Evolutionary conservation across 2,797 vertebrate genomes (phyloP), one percentile per base, ranked within the genome.

Genomic region (Peromyscus nudipes): DNA sequence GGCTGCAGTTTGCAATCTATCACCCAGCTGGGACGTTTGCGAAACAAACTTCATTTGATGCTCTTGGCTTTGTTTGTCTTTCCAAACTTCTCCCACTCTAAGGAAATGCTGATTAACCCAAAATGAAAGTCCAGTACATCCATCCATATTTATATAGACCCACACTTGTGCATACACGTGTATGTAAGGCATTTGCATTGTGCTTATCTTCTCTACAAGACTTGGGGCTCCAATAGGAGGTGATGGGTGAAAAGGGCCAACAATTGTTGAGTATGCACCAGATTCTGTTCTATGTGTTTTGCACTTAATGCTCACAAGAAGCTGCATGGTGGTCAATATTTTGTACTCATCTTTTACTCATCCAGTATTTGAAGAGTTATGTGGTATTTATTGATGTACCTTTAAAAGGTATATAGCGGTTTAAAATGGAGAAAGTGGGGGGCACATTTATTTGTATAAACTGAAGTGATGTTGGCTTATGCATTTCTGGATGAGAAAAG

Each of bases 401-500:
- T 67, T 31, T 52, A 90, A 0, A 62, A 25, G 25, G 16, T 49
- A 62, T 76, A 25, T 29, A 71, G 69, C 40, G 23, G 17, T 40
- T 79, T 92, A 94, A 23, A 82, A 89, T 37, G 60, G 43, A 85
- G 31, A 52, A 67, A 14, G 64, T 9, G 16, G 31, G 83, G 31
- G 11, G 13, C 12, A 25, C 31, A 69, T 69, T 69, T n/a, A n/a
- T 52, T 27, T 85, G 99, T 99, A 79, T 99, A 99, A 10, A 99
- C 99, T 1, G 99, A 99, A 97, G 99, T 99, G 57, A 99, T 99
- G 99, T 98, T 99, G 98, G 99, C 99, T 16, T 99, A 99, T 98
- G 99, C 99, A 0, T 99, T 99, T 23, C 98, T 99, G 84, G 99
- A 99, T 49, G 99, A 99, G 99, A 99, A 99, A 98, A 99, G 99